Conservation (phyloP, 2,113 vertebrate species). For the Tetraodon nigroviridis region DNA sequence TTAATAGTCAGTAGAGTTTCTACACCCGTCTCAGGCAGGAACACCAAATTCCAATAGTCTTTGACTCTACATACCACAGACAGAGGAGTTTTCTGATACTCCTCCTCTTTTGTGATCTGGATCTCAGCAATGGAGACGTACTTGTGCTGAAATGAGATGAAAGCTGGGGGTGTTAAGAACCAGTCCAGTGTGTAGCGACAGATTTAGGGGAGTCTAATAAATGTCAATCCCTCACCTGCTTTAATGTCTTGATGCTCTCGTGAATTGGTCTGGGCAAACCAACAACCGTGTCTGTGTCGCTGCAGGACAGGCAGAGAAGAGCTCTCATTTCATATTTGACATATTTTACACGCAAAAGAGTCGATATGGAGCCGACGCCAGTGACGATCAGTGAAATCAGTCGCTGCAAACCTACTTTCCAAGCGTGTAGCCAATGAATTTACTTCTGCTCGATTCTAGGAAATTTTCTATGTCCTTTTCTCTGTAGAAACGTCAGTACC, state of each 20-base stretch:
- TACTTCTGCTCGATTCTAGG: slow-evolving; percentile 95
- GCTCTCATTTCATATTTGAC: background rate
- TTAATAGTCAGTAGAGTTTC: background rate
- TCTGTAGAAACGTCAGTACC: slow-evolving; percentile 71
- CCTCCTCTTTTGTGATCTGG: slow-evolving; percentile 91
- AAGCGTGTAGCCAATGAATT: slow-evolving; percentile 96
- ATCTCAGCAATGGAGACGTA: slow-evolving; percentile 93
- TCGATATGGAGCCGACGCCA: background rate
- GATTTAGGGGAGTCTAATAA: too few relatives aligned
- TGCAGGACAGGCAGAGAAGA: slow-evolving; percentile 54
- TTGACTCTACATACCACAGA: slow-evolving; percentile 80
- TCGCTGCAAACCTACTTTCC: slow-evolving; percentile 78
- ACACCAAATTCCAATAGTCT: background rate
- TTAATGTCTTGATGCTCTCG: slow-evolving; percentile 94
- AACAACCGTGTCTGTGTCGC: slow-evolving; percentile 94
- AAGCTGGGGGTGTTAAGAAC: background rate
- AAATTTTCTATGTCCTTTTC: slow-evolving; percentile 99
- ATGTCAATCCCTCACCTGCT: slow-evolving; percentile 76
- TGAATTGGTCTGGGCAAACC: slow-evolving; percentile 95
- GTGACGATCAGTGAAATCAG: background rate
- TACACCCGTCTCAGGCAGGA: background rate
- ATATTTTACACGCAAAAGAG: background rate
- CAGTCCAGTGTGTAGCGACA: background rate
- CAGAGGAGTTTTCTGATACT: slow-evolving; percentile 91
- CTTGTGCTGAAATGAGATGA: slow-evolving; percentile 81